Percentiles rank a stretch among this genome's conserved stretches.
Evolutionary conservation across 2,888 invertebrate genomes (phyloP).

Genomic region (Platerodrilus igneus): DNA sequence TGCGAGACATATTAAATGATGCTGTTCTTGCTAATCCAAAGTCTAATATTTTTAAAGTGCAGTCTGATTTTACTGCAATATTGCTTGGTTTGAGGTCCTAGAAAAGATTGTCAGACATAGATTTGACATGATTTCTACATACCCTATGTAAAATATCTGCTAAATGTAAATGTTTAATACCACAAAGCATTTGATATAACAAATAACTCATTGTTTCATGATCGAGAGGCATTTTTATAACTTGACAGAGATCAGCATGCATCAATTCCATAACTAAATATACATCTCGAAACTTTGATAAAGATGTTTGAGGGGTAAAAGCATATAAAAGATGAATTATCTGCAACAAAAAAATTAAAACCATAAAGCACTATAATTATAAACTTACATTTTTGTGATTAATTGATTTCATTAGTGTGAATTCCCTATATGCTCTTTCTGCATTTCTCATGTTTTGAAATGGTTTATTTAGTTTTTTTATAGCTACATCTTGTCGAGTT

Average conservation of each 20-base stretch:
- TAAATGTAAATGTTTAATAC: constrained; percentile 98
- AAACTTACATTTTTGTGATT: constrained; percentile 98
- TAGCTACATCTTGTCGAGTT: constrained; percentile 95
- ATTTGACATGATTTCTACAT: constrained; percentile 22
- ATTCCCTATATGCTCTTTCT: constrained; percentile 98
- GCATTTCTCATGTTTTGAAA: constrained; percentile 99
- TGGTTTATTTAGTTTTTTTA: constrained; percentile 97
- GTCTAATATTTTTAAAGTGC: constrained; percentile 98
- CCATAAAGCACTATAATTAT: background rate
- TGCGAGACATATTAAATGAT: constrained; percentile 99
- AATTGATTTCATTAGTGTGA: constrained; percentile 99
- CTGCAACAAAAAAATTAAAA: constrained; percentile 51
- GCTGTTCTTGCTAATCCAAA: constrained; percentile 98
- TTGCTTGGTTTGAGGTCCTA: constrained; percentile 99
- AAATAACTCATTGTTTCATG: constrained; percentile 99
- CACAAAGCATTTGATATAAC: constrained; percentile 99
- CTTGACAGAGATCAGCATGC: constrained; percentile 99
- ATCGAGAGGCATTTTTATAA: constrained; percentile 99
- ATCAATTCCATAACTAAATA: constrained; percentile 99
- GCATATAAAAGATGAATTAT: constrained; percentile 98
- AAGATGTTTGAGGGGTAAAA: constrained; percentile 95
- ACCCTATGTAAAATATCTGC: constrained; percentile 99
- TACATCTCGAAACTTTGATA: constrained; percentile 99
- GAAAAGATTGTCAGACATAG: constrained; percentile 33
- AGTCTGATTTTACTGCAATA: constrained; percentile 99